These are phyloP conservation scores for Hippoglossus hippoglossus DNA, from an alignment of 2,797 vertebrate genomes.

Conservation along the genomic window DNA sequence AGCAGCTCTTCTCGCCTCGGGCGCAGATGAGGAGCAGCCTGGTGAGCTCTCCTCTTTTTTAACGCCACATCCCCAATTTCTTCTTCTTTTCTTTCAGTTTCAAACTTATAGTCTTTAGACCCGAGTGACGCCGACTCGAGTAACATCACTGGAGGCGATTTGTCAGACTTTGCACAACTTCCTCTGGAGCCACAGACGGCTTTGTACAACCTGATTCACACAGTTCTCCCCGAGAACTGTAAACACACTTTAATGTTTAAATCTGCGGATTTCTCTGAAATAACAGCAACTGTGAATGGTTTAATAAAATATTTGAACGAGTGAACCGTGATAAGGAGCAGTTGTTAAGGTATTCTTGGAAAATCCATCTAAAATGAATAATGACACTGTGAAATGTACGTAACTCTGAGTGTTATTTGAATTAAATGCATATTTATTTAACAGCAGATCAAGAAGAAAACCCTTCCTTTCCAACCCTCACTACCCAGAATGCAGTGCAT, in stretches of 20 bases:
- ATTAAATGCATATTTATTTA: conserved; percentile 13
- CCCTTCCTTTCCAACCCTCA: background rate
- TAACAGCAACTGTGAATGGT: no score
- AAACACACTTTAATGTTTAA: no score
- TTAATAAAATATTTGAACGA: no score
- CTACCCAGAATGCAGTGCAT: conserved; percentile 2
- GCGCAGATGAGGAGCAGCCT: background rate
- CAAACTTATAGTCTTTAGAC: background rate
- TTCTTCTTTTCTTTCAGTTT: background rate
- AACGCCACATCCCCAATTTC: background rate
- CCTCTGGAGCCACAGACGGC: background rate
- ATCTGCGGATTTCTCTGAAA: no score
- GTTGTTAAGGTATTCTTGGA: no score
- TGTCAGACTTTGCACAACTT: background rate
- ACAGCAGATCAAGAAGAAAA: background rate
- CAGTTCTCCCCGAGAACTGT: no score
- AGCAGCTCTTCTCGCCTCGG: background rate
- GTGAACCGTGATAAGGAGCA: no score
- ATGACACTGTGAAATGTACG: no score
- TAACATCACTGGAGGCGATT: background rate
- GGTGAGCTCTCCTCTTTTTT: background rate
- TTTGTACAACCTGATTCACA: background rate
- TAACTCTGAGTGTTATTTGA: background rate
- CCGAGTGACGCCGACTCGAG: background rate
- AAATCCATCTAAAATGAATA: no score